Percentiles rank a stretch among this genome's conserved stretches.
phyloP scores from a whole-genome alignment of 2,888 invertebrate species.

The Axea sp. region DNA sequence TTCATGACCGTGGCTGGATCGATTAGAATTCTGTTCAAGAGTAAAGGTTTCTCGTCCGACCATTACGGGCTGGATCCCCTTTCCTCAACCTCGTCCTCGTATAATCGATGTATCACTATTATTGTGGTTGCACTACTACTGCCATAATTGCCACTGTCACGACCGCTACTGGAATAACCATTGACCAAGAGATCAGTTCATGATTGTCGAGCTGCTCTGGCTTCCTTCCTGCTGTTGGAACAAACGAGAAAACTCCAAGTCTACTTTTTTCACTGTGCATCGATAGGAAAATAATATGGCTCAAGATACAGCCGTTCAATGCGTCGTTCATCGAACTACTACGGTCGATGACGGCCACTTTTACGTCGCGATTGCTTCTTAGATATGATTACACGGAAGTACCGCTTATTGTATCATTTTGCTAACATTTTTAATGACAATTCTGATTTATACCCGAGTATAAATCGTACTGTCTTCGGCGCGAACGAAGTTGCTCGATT shows the following conservation, averaged over 20 bases:
- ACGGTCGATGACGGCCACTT: constrained; percentile 15
- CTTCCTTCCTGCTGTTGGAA: constrained; percentile 42
- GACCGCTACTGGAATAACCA: constrained; percentile 38
- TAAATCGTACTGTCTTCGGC: neutral
- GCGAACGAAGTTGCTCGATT: neutral
- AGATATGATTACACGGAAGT: constrained; percentile 33
- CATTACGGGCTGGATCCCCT: constrained; percentile 44
- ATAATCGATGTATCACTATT: constrained; percentile 21
- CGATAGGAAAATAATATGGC: constrained; percentile 51
- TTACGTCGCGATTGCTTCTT: constrained; percentile 23
- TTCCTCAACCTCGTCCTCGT: constrained; percentile 37
- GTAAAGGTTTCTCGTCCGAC: constrained; percentile 49
- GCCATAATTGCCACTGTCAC: constrained; percentile 57
- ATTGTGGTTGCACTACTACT: constrained; percentile 45
- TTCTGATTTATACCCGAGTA: constrained; percentile 5
- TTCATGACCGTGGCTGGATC: constrained; percentile 24
- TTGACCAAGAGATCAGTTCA: constrained; percentile 37
- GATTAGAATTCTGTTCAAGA: constrained; percentile 15
- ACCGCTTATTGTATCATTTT: constrained; percentile 15
- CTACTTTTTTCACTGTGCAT: constrained; percentile 32
- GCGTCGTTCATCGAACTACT: constrained; percentile 28
- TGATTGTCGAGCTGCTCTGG: constrained; percentile 34
- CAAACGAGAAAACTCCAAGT: constrained; percentile 29
- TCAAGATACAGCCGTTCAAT: constrained; percentile 41
- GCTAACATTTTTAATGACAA: neutral